A percentile compares a stretch with the other conserved stretches of the same genome.
These are phyloP conservation scores for Trichonephila clavipes DNA, from an alignment of 1,140 invertebrate species.

Conservation along the genomic window DNA sequence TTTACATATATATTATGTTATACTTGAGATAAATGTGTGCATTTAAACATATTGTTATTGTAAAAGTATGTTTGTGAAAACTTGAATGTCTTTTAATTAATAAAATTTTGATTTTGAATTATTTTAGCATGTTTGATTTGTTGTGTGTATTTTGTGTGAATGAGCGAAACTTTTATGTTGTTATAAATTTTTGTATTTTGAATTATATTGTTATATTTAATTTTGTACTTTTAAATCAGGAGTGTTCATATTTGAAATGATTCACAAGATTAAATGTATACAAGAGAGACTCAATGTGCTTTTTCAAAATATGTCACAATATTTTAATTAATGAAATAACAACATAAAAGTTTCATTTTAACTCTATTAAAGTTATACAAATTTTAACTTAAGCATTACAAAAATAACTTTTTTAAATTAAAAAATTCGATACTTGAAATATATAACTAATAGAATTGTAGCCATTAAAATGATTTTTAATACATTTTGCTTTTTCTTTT, in stretches of 20 bases:
- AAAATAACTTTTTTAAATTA: no score
- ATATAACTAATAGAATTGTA: no score
- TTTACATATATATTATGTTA: no score
- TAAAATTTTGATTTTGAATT: not conserved
- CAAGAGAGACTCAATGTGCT: not conserved
- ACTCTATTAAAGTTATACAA: not conserved
- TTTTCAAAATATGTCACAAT: not conserved
- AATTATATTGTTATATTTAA: not conserved
- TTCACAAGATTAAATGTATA: no score
- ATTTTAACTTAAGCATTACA: no score
- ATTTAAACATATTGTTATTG: no score
- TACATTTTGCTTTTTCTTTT: no score
- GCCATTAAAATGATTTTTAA: no score
- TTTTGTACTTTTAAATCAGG: slow-evolving; percentile 28
- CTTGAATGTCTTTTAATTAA: not conserved
- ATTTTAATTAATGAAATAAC: not conserved
- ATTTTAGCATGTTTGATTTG: not conserved
- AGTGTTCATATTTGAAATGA: not conserved
- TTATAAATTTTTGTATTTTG: slow-evolving; percentile 11
- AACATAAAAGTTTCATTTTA: slow-evolving; percentile 41
- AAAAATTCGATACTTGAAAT: no score
- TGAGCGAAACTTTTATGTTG: slow-evolving; percentile 47
- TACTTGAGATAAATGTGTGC: no score
- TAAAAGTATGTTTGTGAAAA: no score
- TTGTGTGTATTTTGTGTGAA: not conserved